These are phyloP conservation scores for Brachynemurus nebulosus DNA, from an alignment of 2,888 invertebrate genomes.

Conservation along the genomic window DNA sequence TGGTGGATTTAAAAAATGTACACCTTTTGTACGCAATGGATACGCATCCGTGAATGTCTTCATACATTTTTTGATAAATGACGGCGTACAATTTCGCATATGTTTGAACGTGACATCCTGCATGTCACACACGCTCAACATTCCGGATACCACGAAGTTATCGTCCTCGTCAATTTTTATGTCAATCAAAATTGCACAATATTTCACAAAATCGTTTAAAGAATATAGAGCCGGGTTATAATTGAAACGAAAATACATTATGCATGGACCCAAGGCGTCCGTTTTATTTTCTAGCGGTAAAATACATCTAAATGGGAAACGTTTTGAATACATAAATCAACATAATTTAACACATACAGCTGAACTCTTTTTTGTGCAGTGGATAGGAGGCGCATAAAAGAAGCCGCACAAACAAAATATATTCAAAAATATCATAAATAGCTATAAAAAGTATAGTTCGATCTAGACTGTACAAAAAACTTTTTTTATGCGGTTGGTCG, in stretches of 20 bases:
- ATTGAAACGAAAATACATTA: constrained; percentile 38
- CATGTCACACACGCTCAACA: constrained; percentile 42
- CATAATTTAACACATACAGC: no score
- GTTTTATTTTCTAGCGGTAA: constrained; percentile 25
- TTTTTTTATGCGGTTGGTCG: no score
- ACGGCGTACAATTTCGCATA: constrained; percentile 41
- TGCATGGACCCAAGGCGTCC: constrained; percentile 33
- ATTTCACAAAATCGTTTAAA: constrained; percentile 36
- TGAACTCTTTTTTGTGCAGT: no score
- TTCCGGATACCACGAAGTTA: constrained; percentile 36
- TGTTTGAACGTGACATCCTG: constrained; percentile 38
- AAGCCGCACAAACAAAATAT: no score
- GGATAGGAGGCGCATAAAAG: no score
- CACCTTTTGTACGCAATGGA: constrained; percentile 42
- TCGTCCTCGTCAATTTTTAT: constrained; percentile 47
- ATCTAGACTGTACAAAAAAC: no score
- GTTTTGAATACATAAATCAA: neutral
- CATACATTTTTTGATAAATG: constrained; percentile 38
- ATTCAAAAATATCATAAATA: no score
- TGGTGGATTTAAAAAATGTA: constrained; percentile 44
- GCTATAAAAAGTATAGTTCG: no score
- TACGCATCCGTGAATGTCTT: constrained; percentile 39
- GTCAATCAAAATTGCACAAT: constrained; percentile 40
- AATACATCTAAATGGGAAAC: constrained; percentile 17
- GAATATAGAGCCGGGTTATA: constrained; percentile 33